These are phyloP conservation scores for Lepidurus arcticus DNA, from an alignment of 1,140 invertebrate species.

Conservation along the genomic window DNA sequence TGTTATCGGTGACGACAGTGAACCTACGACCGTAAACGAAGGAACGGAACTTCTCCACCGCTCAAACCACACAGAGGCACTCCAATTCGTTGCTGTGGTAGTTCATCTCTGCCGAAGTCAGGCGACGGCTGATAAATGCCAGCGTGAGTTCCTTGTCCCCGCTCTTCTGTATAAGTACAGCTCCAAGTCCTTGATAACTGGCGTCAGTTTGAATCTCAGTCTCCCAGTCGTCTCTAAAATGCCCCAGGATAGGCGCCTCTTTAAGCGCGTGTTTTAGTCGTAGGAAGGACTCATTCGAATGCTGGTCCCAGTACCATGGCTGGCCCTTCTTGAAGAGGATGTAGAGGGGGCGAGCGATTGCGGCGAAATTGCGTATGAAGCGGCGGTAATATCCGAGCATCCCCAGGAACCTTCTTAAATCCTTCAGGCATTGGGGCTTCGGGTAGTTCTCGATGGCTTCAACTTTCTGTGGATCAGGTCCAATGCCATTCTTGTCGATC, in stretches of 20 bases:
- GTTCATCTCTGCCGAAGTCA: conserved; percentile 23
- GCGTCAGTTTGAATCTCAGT: conserved; percentile 28
- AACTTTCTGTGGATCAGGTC: conserved; percentile 33
- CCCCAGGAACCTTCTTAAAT: conserved; percentile 22
- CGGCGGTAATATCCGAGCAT: conserved; percentile 44
- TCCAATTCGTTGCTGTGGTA: conserved; percentile 46
- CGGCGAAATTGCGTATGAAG: conserved; percentile 43
- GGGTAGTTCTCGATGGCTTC: conserved; percentile 34
- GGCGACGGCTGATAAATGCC: conserved; percentile 23
- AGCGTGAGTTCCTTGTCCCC: neutral
- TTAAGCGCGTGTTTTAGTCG: conserved; percentile 16
- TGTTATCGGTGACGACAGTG: conserved; percentile 46
- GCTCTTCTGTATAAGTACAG: conserved; percentile 20
- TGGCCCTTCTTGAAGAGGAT: conserved; percentile 36
- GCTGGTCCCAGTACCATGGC: conserved; percentile 15
- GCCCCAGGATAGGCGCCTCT: conserved; percentile 23
- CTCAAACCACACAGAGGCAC: conserved; percentile 44
- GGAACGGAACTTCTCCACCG: conserved; percentile 41
- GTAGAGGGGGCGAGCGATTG: conserved; percentile 40
- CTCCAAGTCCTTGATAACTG: conserved; percentile 26
- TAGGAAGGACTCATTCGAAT: conserved; percentile 23
- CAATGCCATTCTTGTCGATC: conserved; percentile 22
- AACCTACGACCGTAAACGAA: conserved; percentile 46
- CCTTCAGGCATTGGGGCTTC: conserved; percentile 5
- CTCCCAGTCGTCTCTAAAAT: conserved; percentile 4